These are phyloP conservation scores for Hirtodrosophila cameraria DNA, from an alignment of 2,888 invertebrate genomes.

Conservation along the genomic window DNA sequence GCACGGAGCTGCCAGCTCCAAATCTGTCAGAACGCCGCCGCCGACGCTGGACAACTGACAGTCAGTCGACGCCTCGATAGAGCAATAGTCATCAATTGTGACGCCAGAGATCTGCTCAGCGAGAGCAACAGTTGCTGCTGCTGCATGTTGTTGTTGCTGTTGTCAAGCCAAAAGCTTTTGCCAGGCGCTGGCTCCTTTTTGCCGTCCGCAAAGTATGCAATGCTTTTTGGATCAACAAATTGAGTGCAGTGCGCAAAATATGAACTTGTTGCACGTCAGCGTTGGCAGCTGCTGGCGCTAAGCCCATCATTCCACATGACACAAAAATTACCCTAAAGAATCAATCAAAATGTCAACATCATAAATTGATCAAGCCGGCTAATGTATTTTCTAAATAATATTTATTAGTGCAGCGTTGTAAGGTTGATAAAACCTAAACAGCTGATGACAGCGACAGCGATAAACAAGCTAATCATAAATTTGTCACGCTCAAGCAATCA, in stretches of 20 bases:
- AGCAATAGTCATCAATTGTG: conserved; percentile 27
- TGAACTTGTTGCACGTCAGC: conserved; percentile 14
- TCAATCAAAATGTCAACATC: conserved; percentile 57
- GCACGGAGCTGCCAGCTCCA: conserved; percentile 50
- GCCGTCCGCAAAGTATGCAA: conserved; percentile 51
- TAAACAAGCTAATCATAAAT: conserved; percentile 43
- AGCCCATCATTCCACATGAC: conserved; percentile 26
- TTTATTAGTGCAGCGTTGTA: conserved; percentile 45
- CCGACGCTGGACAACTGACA: conserved; percentile 41
- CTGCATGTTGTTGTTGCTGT: neutral
- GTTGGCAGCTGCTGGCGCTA: neutral
- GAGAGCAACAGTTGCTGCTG: neutral
- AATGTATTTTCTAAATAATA: conserved; percentile 11
- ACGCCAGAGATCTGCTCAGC: conserved; percentile 10
- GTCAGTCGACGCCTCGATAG: conserved; percentile 14
- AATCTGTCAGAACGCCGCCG: conserved; percentile 55
- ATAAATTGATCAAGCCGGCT: conserved; percentile 52
- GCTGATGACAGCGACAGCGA: conserved; percentile 29
- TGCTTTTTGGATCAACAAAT: neutral
- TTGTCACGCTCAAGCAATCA: conserved; percentile 18
- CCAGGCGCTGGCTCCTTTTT: conserved; percentile 40
- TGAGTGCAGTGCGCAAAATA: conserved; percentile 50
- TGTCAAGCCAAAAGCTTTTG: conserved; percentile 13
- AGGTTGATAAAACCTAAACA: conserved; percentile 50
- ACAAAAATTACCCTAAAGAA: conserved; percentile 49